Conservation (phyloP, 2,797 vertebrate genomes). For the Sciaenops ocellatus region DNA sequence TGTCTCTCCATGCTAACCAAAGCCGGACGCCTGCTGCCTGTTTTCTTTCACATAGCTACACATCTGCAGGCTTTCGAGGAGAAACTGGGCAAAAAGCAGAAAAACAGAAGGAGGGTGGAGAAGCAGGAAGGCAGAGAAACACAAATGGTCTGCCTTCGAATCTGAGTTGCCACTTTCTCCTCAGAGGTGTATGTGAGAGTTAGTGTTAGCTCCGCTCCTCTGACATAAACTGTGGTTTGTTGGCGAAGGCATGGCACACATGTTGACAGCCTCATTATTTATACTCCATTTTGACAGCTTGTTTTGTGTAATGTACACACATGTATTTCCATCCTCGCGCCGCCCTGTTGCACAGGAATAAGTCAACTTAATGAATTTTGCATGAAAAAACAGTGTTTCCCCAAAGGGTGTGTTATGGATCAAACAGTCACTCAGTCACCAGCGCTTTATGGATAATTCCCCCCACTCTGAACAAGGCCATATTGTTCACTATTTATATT, state of each 20-base stretch:
- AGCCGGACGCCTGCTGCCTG: slow-evolving; percentile 71
- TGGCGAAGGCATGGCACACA: slow-evolving; percentile 70
- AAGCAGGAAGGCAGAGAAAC: slow-evolving; percentile 51
- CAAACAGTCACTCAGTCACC: slow-evolving; percentile 73
- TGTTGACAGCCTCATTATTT: slow-evolving; percentile 76
- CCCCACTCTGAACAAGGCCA: slow-evolving; percentile 68
- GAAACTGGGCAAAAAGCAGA: slow-evolving; percentile 61
- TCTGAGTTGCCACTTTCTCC: slow-evolving; percentile 57
- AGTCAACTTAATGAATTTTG: slow-evolving; percentile 76
- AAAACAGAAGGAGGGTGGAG: slow-evolving; percentile 48
- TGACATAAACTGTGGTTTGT: slow-evolving; percentile 73
- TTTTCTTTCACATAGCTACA: slow-evolving; percentile 80
- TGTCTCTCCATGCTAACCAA: slow-evolving; percentile 74
- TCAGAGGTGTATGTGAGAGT: slow-evolving; percentile 53
- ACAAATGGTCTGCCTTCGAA: slow-evolving; percentile 52
- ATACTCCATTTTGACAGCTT: slow-evolving; percentile 76
- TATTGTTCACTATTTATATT: slow-evolving; percentile 74
- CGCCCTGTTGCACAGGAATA: slow-evolving; percentile 68
- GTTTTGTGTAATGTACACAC: slow-evolving; percentile 74
- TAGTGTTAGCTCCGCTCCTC: slow-evolving; percentile 44
- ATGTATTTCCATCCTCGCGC: slow-evolving; percentile 64
- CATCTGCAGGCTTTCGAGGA: slow-evolving; percentile 71
- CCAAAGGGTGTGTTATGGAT: slow-evolving; percentile 68
- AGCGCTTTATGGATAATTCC: slow-evolving; percentile 59
- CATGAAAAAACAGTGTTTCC: slow-evolving; percentile 68